Evolutionary conservation across 1,140 invertebrate genomes (phyloP), one percentile per base, ranked within the genome.

Genomic region (Pogonus chalceus): DNA sequence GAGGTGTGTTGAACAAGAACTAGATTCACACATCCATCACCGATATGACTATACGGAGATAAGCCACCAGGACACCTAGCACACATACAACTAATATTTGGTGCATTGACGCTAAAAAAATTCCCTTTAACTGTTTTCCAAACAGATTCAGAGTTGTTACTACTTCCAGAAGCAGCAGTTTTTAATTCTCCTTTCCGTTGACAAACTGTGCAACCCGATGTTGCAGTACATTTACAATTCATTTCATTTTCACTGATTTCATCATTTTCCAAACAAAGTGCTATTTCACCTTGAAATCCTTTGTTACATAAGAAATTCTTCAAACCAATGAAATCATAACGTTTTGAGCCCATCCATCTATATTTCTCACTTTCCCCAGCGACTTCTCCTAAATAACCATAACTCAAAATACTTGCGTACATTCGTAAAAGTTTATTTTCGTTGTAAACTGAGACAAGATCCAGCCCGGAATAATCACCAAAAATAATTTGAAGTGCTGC

Each of bases 311-410:
- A n/a, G n/a, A n/a, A n/a, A n/a, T 18, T 39, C 39, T 49, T 20
- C 62, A 63, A 63, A 84, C 85, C 87, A 47, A 85, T 83, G 71
- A 84, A 89, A 65, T 91, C 84, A 66, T 94, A 94, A 57, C 91
- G 72, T 55, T 80, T 79, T n/a, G 91, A 89, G 26, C 91, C 91
- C 83, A 95, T 86, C 85, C 88, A 93, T 10, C 91, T 73, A 60
- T 87, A 84, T 47, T 81, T 81, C 62, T 94, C 92, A 64, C 88
- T 92, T 57, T 90, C 84, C 52, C 78, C 74, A 1, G 92, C 76
- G 21, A 91, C 81, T 70, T 95, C 90, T 1, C 92, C 92, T 58
- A 94, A 78, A 66, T 89, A 93, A 10, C 91, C 91, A 69, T 94
- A 95, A 52, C 85, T 88, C 10, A 92, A 72, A 51, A 92, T 82